Base-by-base conservation (phyloP, 2,113 vertebrate species). In the Tinamus guttatus region DNA sequence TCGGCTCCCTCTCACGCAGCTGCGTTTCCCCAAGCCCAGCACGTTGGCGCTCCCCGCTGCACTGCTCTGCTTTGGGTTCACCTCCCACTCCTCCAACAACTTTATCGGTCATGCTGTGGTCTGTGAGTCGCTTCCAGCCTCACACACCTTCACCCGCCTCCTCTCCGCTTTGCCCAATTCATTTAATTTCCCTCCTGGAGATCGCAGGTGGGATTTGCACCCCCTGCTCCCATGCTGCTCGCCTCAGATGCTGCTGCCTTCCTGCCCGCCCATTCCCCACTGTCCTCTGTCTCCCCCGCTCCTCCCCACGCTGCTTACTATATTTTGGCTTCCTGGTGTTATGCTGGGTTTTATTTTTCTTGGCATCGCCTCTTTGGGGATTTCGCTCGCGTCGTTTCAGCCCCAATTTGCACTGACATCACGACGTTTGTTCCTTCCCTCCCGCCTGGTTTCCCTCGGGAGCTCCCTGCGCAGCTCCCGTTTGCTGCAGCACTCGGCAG, bases 311-410 rank as follows among this genome's bases (percentile, higher is more conserved):
- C 63, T 82, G 82, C 88, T 95, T 93, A 25, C 91, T 93, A 86
- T 67, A 70, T 59, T 96, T 89, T 81, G 24, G 4, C 19, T 90
- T 88, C 45, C 73, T 71, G 89, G 68, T 18, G 1, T 94, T 77
- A 74, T 52, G 34, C 13, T 91, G 43, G 82, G 43, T 25, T 96
- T 94, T 91, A 94, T 95, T 95, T 94, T 85, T 76, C 89, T 81
- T 96, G 95, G 93, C 96, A 90, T 69, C 0, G 0, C 62, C 91
- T 95, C 94, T 87, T 93, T 5, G 36, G 93, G 85, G 95, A 95
- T 92, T 97, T 96, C 91, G 34, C 86, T 92, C 82, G 28, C 93
- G 89, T 92, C 64, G 6, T 85, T 96, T 93, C 85, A 83, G 82
- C 76, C 32, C 6, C 7, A 65, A 96, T 96, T 70, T 76, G 87